Evolutionary conservation across 2,797 vertebrate genomes (phyloP), one percentile per base, ranked within the genome.

Genomic region (Percopsis omiscomaycus): DNA sequence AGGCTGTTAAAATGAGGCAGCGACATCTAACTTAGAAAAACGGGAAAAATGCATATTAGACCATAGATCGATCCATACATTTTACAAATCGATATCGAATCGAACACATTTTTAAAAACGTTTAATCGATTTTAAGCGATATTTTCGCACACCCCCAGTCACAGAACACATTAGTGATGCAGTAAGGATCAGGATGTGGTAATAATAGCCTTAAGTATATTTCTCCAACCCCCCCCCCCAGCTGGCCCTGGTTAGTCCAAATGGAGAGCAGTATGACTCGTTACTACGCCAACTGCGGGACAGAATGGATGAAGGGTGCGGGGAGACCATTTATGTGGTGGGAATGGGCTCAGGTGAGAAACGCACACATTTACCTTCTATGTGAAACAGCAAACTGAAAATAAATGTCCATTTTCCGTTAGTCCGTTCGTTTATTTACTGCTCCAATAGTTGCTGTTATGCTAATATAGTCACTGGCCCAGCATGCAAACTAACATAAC

Each of bases 241-340:
- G 97, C 85, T 96, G 88, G 96, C 95, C 59, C 93, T 99, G 87
- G 95, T 99, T 71, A 99, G 97, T 74, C 97, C 97, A 16, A 96
- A 94, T 52, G 94, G 95, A 74, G 97, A 98, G 86, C 97, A 99
- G 83, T 99, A 98, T 74, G 97, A 99, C 87, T 95, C 92, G 14
- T 92, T 98, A 79, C 93, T 98, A 14, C 93, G 86, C 59, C 97
- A 99, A 89, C 93, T 98, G 74, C 94, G 94, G 61, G 96, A 98
- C 82, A 91, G 97, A 66, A 98, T 99, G 92, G 96, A 98, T 16
- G 97, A 99, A 84, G 97, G 97, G 44, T 95, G 96, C 65, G 97
- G 97, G 67, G 97, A 99, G 89, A 98, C 96, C 75, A 98, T 99
- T 86, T 99, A 99, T 77, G 95, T 99, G 83, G 92, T 98, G 73